These are phyloP conservation scores for Pseudomyrmex dendroicus DNA, from an alignment of 1,140 invertebrate species.

Conservation along the genomic window DNA sequence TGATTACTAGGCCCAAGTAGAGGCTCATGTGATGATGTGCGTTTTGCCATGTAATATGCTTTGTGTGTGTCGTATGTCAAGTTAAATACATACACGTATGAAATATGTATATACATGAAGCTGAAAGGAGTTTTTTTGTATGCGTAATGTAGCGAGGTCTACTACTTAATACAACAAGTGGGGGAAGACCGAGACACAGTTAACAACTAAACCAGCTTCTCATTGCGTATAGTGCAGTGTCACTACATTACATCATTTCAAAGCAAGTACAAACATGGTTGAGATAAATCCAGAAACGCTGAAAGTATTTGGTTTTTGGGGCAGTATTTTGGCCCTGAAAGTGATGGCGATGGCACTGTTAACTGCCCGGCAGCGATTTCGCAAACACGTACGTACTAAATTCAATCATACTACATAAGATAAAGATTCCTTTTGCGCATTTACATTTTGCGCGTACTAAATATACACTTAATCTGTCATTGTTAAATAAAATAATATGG, in stretches of 20 bases:
- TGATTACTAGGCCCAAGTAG: no score
- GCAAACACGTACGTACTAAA: constrained; percentile 85
- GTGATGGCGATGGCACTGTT: constrained; percentile 86
- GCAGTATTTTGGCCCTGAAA: constrained; percentile 87
- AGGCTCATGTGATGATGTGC: no score
- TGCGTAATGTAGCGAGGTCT: no score
- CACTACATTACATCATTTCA: background rate
- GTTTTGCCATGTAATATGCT: no score
- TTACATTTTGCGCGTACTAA: background rate
- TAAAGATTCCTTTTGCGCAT: background rate
- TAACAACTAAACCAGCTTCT: background rate
- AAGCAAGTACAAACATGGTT: background rate
- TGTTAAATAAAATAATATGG: no score
- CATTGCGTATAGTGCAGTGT: background rate
- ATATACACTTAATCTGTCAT: background rate
- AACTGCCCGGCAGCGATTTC: constrained; percentile 85
- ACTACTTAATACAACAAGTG: no score
- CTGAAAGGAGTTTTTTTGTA: no score
- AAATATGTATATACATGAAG: no score
- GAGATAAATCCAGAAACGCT: constrained; percentile 70
- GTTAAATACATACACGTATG: no score
- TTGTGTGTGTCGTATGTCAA: no score
- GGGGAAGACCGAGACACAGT: background rate
- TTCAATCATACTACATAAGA: background rate
- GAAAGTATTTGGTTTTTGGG: constrained; percentile 86